These are phyloP conservation scores for Hypotaenidia philippensis DNA, from an alignment of 2,797 vertebrate genomes.

Conservation along the genomic window DNA sequence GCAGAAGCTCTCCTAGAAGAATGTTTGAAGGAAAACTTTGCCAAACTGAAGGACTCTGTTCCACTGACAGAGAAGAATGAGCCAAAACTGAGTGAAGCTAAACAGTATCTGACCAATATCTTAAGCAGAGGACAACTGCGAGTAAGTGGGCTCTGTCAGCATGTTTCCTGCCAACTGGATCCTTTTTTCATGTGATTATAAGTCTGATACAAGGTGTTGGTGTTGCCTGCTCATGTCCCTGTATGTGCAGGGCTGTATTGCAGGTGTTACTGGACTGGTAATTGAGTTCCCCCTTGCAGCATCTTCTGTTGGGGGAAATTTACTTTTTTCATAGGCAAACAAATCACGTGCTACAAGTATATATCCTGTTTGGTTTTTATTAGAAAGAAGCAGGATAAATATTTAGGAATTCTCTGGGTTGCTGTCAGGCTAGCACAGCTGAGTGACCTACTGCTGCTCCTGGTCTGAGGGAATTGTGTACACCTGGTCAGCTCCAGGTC, in stretches of 20 bases:
- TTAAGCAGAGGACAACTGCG: constrained; percentile 89
- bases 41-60: constrained; percentile 85
- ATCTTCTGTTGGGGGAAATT: background rate
- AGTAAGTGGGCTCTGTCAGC: constrained; percentile 79
- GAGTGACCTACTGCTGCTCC: background rate
- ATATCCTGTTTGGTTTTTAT: background rate
- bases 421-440: background rate
- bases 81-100: constrained; percentile 87
- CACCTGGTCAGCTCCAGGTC: background rate
- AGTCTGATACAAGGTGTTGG: background rate
- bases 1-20: constrained; percentile 92
- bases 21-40: constrained; percentile 88
- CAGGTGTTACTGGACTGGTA: background rate
- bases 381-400: background rate
- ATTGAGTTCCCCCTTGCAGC: background rate
- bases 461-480: background rate
- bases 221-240: background rate
- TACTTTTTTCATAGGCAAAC: background rate
- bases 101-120: constrained; percentile 86
- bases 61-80: constrained; percentile 88
- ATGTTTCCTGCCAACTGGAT: background rate
- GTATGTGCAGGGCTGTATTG: background rate
- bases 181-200: background rate
- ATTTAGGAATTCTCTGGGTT: background rate
- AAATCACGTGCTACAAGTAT: background rate